Percentiles rank a stretch among this genome's conserved stretches.
Conservation (phyloP, 2,888 invertebrate species). For the Drosophila sordidula region DNA sequence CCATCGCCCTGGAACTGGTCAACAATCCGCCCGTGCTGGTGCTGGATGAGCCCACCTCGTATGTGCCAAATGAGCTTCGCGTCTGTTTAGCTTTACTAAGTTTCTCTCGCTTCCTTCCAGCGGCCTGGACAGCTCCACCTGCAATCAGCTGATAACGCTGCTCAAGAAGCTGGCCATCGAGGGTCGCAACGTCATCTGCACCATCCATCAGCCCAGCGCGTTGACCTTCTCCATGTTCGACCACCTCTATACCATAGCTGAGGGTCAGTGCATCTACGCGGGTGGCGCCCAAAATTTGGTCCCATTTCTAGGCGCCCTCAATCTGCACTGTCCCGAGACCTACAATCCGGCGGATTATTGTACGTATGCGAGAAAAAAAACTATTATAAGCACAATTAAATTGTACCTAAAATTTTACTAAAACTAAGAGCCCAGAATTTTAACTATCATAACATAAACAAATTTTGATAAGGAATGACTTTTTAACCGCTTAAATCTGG, state of each 20-base stretch:
- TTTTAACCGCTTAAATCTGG: too few species aligned
- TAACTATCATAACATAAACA: too few species aligned
- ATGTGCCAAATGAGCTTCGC: conserved; percentile 37
- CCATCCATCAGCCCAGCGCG: conserved; percentile 96
- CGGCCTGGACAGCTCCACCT: conserved; percentile 92
- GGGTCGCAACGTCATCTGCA: conserved; percentile 94
- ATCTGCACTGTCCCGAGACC: conserved; percentile 92
- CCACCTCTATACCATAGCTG: conserved; percentile 92
- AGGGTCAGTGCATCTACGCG: conserved; percentile 92
- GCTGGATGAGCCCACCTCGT: conserved; percentile 98
- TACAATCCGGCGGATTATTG: conserved; percentile 97
- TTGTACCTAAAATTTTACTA: too few species aligned
- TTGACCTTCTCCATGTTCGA: conserved; percentile 95
- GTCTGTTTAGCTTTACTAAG: neutral
- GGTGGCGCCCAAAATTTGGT: conserved; percentile 91
- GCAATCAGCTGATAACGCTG: conserved; percentile 92
- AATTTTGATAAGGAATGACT: too few species aligned
- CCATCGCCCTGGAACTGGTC: conserved; percentile 95
- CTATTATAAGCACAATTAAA: too few species aligned
- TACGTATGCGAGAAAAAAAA: conserved; percentile 85
- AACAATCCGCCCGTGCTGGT: conserved; percentile 97
- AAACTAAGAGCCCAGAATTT: too few species aligned
- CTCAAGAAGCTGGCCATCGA: conserved; percentile 92
- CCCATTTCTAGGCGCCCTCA: conserved; percentile 90
- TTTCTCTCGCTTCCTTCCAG: conserved; percentile 85